Conservation (phyloP, 2,113 vertebrate species). For the Geococcyx californianus region DNA sequence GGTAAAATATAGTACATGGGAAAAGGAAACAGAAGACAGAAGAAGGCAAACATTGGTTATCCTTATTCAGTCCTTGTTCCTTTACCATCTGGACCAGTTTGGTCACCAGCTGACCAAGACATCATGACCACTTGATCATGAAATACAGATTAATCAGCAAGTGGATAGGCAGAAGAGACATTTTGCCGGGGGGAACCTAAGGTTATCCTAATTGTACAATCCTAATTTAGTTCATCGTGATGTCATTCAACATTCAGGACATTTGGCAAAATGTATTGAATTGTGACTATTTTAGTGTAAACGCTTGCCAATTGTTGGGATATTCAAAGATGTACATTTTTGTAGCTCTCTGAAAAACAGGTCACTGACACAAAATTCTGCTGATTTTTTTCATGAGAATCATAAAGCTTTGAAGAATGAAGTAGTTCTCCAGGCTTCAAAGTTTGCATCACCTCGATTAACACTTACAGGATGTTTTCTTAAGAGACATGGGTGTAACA, state of each 20-base stretch:
- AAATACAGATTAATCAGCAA: background rate
- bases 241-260: background rate
- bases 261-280: background rate
- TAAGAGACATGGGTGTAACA: background rate
- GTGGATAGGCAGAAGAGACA: background rate
- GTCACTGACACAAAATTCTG: background rate
- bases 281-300: background rate
- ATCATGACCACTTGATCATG: background rate
- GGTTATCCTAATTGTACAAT: background rate
- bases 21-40: background rate
- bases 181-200: background rate
- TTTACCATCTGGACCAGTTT: background rate
- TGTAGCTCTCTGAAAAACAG: background rate
- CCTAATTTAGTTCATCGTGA: background rate
- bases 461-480: constrained; percentile 24
- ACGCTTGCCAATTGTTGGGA: background rate
- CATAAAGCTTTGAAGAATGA: background rate
- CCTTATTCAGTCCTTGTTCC: background rate
- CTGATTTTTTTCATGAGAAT: background rate
- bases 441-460: background rate
- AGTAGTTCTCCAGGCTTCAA: background rate
- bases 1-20: background rate
- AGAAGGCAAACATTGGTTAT: background rate
- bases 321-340: background rate
- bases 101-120: background rate